Base-by-base conservation (phyloP, 2,113 vertebrate genomes). In the Rhipidura dahli region DNA sequence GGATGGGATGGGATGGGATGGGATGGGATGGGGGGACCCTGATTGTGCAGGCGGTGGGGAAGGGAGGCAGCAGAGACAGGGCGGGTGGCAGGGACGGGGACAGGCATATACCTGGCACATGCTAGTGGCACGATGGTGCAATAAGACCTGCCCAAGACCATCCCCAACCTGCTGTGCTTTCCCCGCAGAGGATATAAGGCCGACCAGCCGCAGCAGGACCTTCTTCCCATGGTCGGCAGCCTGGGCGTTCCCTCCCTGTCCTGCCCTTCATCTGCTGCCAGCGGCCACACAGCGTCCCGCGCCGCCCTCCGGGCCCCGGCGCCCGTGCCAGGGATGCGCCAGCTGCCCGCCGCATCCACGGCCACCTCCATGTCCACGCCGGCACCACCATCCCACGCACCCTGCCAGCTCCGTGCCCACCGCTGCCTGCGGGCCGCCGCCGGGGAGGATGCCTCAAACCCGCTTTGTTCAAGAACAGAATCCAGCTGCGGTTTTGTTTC, bases 111-210 rank as follows among this genome's bases (percentile, higher is more conserved):
- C 11, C 8, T 45, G 49, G 42, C 73, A 50, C 37, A 13, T 11
- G 28, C 42, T 50, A 33, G 17, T 57, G 54, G 37, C n/a, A 70
- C 1, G 2, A 22, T 10, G 57, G 57, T 8, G 27, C 37, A 10
- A 20, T 23, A n/a, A 15, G 35, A 53, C 11, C 49, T 66, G 60
- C 75, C 88, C 35, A 19, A 42, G 22, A 42, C 40, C 4, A 1
- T 23, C 61, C 56, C 53, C 53, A 11, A 93, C 69, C 31, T 13
- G 2, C 27, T 87, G 75, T 92, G 88, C 65, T 81, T 94, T 95
- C 70, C 95, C 95, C 2, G 1, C 96, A 97, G 97, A 96, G 97
- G 93, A 97, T 97, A 97, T 97, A 97, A 96, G 68, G 94, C 90
- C 26, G 47, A 96, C 80, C 9, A 28, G 79, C 83, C 1, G 42